A percentile compares a stretch with the other conserved stretches of the same genome.
Conservation (phyloP, 2,797 vertebrate species). For the Otus scops region DNA sequence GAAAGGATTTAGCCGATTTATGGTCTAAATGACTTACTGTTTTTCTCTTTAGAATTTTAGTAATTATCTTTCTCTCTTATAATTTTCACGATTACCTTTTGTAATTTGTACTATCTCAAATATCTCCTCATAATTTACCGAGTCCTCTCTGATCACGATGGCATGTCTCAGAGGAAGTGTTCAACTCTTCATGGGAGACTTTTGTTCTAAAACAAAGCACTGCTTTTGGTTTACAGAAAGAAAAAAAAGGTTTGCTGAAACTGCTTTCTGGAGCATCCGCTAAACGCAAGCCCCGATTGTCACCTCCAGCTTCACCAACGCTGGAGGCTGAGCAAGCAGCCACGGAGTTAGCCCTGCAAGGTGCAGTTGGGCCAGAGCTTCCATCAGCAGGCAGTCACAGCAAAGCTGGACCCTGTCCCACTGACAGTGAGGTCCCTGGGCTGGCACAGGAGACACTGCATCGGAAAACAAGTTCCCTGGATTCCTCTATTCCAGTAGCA, state of each 20-base stretch:
- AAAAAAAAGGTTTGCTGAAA: conserved; percentile 95
- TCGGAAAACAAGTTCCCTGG: conserved; percentile 81
- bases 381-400: conserved; percentile 55
- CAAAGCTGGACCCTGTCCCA: conserved; percentile 60
- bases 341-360: conserved; percentile 81
- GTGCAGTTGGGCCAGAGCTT: conserved; percentile 85
- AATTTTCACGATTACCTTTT: not conserved
- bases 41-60: not conserved
- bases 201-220: not conserved
- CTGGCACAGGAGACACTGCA: conserved; percentile 76
- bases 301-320: conserved; percentile 93
- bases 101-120: not conserved
- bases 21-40: not conserved
- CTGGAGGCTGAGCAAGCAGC: conserved; percentile 85
- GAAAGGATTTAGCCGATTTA: not conserved
- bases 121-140: not conserved
- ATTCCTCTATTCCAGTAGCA: conserved; percentile 83
- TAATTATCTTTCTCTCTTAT: not conserved
- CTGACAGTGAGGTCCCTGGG: conserved; percentile 74
- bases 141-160: not conserved
- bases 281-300: conserved; percentile 90
- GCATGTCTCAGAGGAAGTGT: not conserved
- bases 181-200: not conserved
- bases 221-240: conserved; percentile 81
- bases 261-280: conserved; percentile 89